A percentile compares a stretch with the other conserved stretches of the same genome.
Evolutionary conservation across 2,113 vertebrate genomes (phyloP).

Genomic region (Dipodomys merriami): DNA sequence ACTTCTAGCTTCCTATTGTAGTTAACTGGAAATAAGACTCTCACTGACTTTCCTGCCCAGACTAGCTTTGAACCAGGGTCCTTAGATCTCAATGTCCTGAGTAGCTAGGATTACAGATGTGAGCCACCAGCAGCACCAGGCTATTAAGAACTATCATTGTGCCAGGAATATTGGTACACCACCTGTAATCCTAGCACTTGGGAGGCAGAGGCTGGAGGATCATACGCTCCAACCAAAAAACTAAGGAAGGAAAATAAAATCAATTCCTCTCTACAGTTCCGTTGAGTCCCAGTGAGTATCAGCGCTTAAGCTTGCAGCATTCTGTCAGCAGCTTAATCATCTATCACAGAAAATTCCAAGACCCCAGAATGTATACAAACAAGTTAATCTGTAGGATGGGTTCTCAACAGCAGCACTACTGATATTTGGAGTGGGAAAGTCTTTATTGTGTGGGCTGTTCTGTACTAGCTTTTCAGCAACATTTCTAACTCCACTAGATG

Average conservation of each 20-base stretch:
- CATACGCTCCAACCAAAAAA: not conserved
- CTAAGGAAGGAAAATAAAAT: not conserved
- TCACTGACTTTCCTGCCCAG: too few species aligned
- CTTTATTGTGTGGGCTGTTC: not conserved
- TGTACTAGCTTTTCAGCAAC: not conserved
- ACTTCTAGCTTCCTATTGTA: not conserved
- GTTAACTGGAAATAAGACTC: too few species aligned
- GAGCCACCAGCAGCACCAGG: too few species aligned
- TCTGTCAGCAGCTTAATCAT: not conserved
- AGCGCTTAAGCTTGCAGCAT: not conserved
- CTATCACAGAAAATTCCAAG: slow-evolving; percentile 23
- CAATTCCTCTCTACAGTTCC: not conserved
- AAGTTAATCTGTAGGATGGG: not conserved
- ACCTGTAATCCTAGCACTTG: not conserved
- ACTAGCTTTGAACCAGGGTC: too few species aligned
- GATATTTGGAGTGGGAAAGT: not conserved
- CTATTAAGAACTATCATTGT: not conserved
- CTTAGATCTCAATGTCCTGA: too few species aligned
- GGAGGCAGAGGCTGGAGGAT: not conserved
- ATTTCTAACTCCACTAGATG: not conserved
- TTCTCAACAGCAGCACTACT: not conserved
- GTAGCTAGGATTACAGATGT: too few species aligned
- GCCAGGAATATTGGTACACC: too few species aligned
- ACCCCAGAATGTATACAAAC: not conserved
- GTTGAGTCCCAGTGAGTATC: not conserved